Conservation (phyloP, 2,113 vertebrate genomes). For the Motacilla alba region DNA sequence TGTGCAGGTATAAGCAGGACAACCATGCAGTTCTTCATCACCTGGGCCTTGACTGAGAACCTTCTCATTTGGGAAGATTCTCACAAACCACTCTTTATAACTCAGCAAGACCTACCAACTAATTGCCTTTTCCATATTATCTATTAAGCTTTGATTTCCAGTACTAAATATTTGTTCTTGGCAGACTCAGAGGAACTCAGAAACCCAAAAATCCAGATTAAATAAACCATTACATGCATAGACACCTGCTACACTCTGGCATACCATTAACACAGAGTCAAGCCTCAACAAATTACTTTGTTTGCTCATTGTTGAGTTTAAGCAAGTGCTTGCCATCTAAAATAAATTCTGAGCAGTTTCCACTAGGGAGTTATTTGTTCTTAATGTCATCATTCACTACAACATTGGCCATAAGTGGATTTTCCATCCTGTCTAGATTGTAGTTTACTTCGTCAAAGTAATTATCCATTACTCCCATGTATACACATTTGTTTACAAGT, state of each 20-base stretch:
- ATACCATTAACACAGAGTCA: background rate
- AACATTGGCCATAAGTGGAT: background rate
- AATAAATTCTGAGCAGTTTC: slow-evolving; percentile 15
- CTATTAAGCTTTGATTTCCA: slow-evolving; percentile 2
- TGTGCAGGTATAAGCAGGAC: background rate
- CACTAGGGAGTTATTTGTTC: background rate
- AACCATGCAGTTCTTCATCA: background rate
- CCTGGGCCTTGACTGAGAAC: background rate
- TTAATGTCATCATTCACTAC: background rate
- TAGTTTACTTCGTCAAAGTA: slow-evolving; percentile 20
- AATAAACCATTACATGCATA: slow-evolving; percentile 2
- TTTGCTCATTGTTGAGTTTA: slow-evolving; percentile 15
- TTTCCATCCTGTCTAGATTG: slow-evolving; percentile 27
- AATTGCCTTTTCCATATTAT: slow-evolving; percentile 14
- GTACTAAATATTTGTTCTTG: slow-evolving; percentile 5
- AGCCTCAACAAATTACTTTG: background rate
- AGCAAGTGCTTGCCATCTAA: slow-evolving; percentile 12
- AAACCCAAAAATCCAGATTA: slow-evolving; percentile 26
- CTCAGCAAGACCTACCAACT: background rate
- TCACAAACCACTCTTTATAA: background rate
- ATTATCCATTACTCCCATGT: slow-evolving; percentile 7
- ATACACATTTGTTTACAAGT: slow-evolving; percentile 1
- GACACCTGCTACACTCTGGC: slow-evolving; percentile 35
- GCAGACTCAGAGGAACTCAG: background rate
- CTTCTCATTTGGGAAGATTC: background rate